phyloP scores from a whole-genome alignment of 2,888 invertebrate species.

The Dynastes grantii region DNA sequence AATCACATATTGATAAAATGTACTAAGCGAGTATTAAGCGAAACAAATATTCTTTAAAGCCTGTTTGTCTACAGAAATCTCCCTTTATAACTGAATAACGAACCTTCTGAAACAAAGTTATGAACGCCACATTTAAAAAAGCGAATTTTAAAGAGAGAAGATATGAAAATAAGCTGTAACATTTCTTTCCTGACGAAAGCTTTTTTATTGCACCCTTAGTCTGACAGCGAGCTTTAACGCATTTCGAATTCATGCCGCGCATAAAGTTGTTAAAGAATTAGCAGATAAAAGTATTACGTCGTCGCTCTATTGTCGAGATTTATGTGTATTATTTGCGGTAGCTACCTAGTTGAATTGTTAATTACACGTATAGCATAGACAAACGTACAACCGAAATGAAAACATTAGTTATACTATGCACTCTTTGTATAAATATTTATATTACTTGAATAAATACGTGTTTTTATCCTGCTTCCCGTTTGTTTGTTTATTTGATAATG shows the following conservation, averaged over 20 bases:
- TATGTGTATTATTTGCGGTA: no score
- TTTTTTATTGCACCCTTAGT: conserved; percentile 29
- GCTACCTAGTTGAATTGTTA: no score
- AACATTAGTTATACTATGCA: not conserved
- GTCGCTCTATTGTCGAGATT: conserved; percentile 1
- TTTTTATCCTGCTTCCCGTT: not conserved
- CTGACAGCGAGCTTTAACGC: not conserved
- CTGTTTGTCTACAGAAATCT: no score
- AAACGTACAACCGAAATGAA: conserved; percentile 18
- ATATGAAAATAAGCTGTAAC: conserved; percentile 18
- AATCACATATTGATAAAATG: no score
- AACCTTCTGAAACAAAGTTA: no score
- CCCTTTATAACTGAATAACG: no score
- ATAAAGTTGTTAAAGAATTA: conserved; percentile 34
- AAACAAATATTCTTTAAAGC: no score
- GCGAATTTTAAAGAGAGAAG: not conserved
- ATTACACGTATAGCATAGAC: not conserved
- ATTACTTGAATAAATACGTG: not conserved
- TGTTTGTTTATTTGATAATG: not conserved
- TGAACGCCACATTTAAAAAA: no score
- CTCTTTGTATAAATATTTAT: not conserved
- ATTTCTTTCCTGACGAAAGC: not conserved
- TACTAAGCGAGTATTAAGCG: no score
- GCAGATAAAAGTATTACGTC: conserved; percentile 36
- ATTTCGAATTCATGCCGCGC: conserved; percentile 19